These are phyloP conservation scores for Erinaceus europaeus DNA, from an alignment of 2,113 vertebrate genomes.

Conservation along the genomic window DNA sequence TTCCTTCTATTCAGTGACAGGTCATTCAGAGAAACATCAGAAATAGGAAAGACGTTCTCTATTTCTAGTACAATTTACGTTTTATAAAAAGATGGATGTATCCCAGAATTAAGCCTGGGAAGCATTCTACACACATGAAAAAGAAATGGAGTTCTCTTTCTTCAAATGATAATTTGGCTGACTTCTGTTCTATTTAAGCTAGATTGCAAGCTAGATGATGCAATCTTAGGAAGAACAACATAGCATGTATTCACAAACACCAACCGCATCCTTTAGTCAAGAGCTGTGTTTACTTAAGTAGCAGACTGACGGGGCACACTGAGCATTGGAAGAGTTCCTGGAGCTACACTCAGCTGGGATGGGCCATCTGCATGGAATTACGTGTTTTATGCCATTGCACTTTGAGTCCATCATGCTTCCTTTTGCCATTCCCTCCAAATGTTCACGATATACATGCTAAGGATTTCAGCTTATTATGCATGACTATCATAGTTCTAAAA, in stretches of 20 bases:
- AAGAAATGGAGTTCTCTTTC: neutral
- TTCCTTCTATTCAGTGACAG: neutral
- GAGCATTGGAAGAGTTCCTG: fast-evolving
- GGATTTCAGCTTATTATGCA: neutral
- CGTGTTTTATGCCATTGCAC: fast-evolving
- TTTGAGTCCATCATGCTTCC: neutral
- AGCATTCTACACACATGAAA: neutral
- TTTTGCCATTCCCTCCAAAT: neutral
- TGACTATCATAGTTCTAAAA: neutral
- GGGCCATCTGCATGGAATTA: fast-evolving
- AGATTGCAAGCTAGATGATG: neutral
- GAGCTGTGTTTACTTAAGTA: neutral
- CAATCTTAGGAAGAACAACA: neutral
- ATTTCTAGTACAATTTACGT: neutral
- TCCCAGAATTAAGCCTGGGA: neutral
- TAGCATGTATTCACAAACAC: conserved; percentile 16
- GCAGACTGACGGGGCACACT: neutral
- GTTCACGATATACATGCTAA: neutral
- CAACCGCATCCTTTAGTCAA: neutral
- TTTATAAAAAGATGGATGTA: neutral
- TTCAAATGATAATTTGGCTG: neutral
- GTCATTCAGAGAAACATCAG: neutral
- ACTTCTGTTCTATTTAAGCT: neutral
- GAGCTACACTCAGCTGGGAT: fast-evolving
- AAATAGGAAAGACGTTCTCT: neutral